phyloP scores from a whole-genome alignment of 2,888 invertebrate species.

The Atherix ibis region DNA sequence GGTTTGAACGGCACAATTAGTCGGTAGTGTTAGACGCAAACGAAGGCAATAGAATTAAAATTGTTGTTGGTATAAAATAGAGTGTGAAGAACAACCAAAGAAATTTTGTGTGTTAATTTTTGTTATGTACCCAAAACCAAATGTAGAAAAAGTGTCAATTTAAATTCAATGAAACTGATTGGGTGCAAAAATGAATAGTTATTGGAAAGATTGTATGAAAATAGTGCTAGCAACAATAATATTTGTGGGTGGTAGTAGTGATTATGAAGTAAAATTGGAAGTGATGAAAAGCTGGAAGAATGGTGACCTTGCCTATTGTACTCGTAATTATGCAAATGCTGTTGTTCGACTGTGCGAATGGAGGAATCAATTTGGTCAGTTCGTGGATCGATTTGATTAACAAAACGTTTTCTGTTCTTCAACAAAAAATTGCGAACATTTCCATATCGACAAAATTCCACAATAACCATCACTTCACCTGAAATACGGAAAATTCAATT shows the following conservation, averaged over 20 bases:
- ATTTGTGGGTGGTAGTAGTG: no score
- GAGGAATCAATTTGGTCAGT: conserved; percentile 54
- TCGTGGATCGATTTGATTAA: conserved; percentile 58
- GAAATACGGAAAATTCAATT: conserved; percentile 16
- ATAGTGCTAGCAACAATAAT: no score
- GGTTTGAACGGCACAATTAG: no score
- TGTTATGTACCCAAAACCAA: no score
- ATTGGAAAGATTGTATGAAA: no score
- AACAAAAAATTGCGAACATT: conserved; percentile 79
- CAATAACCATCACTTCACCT: conserved; percentile 83
- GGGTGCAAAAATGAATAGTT: no score
- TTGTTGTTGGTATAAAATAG: no score
- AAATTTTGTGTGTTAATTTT: no score
- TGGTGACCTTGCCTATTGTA: conserved; percentile 26
- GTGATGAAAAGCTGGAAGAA: no score
- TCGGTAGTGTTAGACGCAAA: not conserved
- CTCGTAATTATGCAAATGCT: conserved; percentile 29
- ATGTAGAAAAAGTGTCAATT: not conserved
- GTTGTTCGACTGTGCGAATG: conserved; percentile 38
- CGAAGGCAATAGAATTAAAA: not conserved
- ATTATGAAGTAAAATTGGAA: no score
- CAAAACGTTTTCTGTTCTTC: conserved; percentile 63
- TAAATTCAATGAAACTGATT: not conserved
- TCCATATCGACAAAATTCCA: conserved; percentile 87
- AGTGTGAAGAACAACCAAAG: no score